A percentile compares a stretch with the other conserved stretches of the same genome.
These are phyloP conservation scores for Laspeyria flexula DNA, from an alignment of 2,888 invertebrate genomes.

Conservation along the genomic window DNA sequence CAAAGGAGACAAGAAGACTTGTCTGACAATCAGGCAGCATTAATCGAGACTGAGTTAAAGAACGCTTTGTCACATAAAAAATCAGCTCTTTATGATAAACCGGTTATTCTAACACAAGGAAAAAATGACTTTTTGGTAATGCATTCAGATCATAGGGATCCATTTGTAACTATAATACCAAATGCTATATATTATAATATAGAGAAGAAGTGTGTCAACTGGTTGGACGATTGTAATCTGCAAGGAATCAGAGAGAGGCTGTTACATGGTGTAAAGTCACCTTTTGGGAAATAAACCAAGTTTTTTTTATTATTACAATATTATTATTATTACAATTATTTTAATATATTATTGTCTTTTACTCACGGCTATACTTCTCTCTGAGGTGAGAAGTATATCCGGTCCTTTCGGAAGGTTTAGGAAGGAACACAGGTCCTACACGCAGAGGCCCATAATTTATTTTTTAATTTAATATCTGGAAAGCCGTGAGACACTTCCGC, in stretches of 20 bases:
- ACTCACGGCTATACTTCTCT: too few species aligned
- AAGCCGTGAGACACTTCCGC: too few species aligned
- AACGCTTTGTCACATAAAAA: slow-evolving; percentile 38
- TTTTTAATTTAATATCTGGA: too few species aligned
- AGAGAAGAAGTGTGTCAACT: slow-evolving; percentile 74
- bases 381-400: too few species aligned
- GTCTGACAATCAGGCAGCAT: not conserved
- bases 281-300: slow-evolving; percentile 27
- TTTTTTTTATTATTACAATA: too few species aligned
- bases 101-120: slow-evolving; percentile 59
- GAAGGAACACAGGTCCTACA: too few species aligned
- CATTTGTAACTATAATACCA: slow-evolving; percentile 68
- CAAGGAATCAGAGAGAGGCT: slow-evolving; percentile 61
- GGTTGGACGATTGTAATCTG: slow-evolving; percentile 72
- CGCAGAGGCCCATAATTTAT: too few species aligned
- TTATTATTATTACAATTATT: too few species aligned
- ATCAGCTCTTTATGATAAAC: slow-evolving; percentile 56
- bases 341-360: too few species aligned
- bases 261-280: slow-evolving; percentile 51
- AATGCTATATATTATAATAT: slow-evolving; percentile 67
- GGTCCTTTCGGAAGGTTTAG: too few species aligned
- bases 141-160: slow-evolving; percentile 46
- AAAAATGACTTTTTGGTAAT: slow-evolving; percentile 69
- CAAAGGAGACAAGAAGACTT: not conserved
- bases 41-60: slow-evolving; percentile 57